Conservation (phyloP, 2,797 vertebrate genomes). For the Cichlasoma orientale region DNA sequence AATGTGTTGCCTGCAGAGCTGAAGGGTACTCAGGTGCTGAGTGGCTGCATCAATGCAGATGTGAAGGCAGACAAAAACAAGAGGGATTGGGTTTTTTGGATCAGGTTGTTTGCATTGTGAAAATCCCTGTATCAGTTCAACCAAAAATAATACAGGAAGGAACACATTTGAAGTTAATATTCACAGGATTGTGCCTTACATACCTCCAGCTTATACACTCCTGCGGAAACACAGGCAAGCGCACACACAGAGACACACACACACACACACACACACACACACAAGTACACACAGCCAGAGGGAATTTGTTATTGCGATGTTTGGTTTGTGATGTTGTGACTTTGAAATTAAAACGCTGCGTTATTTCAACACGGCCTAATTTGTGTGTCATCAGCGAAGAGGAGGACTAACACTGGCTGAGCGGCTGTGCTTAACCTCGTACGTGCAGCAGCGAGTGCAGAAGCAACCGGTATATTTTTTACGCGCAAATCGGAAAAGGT, state of each 20-base stretch:
- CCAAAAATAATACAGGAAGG: neutral
- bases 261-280: neutral
- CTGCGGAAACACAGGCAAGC: constrained; percentile 4
- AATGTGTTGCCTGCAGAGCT: constrained; percentile 40
- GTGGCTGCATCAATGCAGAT: constrained; percentile 60
- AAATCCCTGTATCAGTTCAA: neutral
- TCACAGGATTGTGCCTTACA: neutral
- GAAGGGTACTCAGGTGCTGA: constrained; percentile 38
- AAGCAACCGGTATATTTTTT: constrained; percentile 35
- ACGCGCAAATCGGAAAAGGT: constrained; percentile 42
- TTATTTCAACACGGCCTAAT: constrained; percentile 59
- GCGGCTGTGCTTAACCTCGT: constrained; percentile 21
- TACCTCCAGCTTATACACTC: neutral
- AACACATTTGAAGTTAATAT: constrained; percentile 14
- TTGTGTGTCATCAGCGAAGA: constrained; percentile 47
- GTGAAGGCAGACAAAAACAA: constrained; percentile 27
- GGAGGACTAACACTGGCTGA: constrained; percentile 27
- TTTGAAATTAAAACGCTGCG: constrained; percentile 58
- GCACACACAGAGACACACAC: neutral
- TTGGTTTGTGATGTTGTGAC: constrained; percentile 48
- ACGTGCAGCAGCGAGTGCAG: constrained; percentile 38
- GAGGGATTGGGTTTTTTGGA: neutral
- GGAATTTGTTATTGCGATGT: constrained; percentile 58
- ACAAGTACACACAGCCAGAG: constrained; percentile 23
- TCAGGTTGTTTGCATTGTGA: neutral